phyloP scores from a whole-genome alignment of 2,113 vertebrate species.

The Anas platyrhynchos region DNA sequence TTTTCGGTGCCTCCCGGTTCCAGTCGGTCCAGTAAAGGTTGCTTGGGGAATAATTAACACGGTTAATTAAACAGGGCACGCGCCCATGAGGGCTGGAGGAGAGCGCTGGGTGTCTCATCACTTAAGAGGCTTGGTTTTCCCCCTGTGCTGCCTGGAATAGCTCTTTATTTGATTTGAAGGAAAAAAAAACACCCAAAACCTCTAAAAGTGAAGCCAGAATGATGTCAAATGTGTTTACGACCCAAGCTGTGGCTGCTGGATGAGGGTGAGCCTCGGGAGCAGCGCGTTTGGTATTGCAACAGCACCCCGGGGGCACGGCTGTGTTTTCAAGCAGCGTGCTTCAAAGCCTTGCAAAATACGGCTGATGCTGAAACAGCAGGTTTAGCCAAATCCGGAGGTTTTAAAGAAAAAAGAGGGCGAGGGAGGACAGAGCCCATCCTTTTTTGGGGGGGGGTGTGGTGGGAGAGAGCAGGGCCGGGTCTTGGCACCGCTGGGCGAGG shows the following conservation, averaged over 20 bases:
- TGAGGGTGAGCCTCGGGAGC: not conserved
- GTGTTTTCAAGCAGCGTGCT: not conserved
- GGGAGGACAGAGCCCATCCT: not conserved
- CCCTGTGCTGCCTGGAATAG: not conserved
- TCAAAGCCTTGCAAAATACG: not conserved
- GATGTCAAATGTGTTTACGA: not conserved
- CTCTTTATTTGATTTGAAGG: not conserved
- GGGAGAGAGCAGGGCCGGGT: not conserved
- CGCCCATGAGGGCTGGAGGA: not conserved
- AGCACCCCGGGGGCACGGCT: not conserved
- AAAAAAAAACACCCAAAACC: not conserved
- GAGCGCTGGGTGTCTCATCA: not conserved
- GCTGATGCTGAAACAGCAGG: not conserved
- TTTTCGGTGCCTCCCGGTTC: slow-evolving; percentile 97
- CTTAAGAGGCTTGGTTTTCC: not conserved
- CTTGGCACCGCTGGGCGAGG: rapidly evolving
- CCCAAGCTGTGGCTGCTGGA: not conserved
- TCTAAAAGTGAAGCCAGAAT: not conserved
- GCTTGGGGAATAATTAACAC: slow-evolving; percentile 60
- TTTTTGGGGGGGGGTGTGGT: rapidly evolving
- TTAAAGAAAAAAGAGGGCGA: not conserved
- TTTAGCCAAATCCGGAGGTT: not conserved
- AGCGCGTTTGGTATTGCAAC: not conserved
- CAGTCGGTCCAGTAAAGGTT: slow-evolving; percentile 98
- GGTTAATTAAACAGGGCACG: not conserved